phyloP scores from a whole-genome alignment of 2,888 invertebrate genomes.

The Gordius sp. region DNA sequence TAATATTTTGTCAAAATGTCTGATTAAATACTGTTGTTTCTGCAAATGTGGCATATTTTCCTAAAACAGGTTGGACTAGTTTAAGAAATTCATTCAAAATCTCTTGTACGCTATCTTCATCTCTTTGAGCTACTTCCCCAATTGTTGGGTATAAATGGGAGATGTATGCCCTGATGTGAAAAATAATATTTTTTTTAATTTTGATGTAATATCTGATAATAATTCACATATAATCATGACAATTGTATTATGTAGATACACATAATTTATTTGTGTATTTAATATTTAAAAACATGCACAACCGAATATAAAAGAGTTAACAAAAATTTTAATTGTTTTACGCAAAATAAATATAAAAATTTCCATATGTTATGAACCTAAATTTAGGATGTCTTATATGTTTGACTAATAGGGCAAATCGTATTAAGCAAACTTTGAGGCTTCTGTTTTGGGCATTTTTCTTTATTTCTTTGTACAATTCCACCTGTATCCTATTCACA shows the following conservation, averaged over 20 bases:
- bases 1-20: too few relatives aligned
- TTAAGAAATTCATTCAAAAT: neutral
- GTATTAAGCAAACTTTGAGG: conserved; percentile 45
- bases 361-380: conserved; percentile 26
- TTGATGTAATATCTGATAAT: too few relatives aligned
- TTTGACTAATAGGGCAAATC: conserved; percentile 48
- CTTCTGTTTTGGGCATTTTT: conserved; percentile 45
- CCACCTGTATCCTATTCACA: conserved; percentile 46
- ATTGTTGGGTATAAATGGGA: neutral
- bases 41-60: neutral
- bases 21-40: neutral
- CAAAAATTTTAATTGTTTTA: neutral
- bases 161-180: neutral
- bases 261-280: neutral
- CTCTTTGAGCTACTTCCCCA: neutral
- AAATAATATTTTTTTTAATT: too few relatives aligned
- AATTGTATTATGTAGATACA: too few relatives aligned
- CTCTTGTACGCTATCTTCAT: neutral
- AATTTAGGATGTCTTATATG: conserved; percentile 48
- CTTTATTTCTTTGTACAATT: conserved; percentile 53
- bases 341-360: too few relatives aligned
- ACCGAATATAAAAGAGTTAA: neutral
- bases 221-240: too few relatives aligned
- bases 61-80: neutral
- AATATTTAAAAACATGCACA: neutral